These are phyloP conservation scores for Meloidogyne exigua DNA, from an alignment of 1,140 invertebrate genomes.

Conservation along the genomic window DNA sequence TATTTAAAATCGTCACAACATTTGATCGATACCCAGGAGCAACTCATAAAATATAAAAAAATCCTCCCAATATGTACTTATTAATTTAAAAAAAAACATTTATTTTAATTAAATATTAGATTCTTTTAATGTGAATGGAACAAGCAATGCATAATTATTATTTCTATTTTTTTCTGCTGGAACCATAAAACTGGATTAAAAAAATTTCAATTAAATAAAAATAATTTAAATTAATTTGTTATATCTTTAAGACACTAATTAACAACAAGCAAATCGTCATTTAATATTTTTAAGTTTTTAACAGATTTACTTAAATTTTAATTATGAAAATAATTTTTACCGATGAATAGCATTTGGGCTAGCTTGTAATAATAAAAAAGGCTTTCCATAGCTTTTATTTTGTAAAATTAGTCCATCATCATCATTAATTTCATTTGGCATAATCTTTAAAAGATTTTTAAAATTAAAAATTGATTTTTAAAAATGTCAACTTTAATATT, in stretches of 20 bases:
- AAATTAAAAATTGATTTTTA: slow-evolving; percentile 13
- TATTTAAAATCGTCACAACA: too few species aligned
- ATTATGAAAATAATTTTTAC: neutral
- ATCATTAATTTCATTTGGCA: slow-evolving; percentile 62
- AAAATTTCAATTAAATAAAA: too few species aligned
- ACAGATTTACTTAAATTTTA: too few species aligned
- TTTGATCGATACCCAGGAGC: too few species aligned
- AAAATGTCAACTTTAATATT: slow-evolving; percentile 55
- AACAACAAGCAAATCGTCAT: too few species aligned
- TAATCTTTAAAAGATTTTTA: slow-evolving; percentile 51
- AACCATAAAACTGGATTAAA: slow-evolving; percentile 31
- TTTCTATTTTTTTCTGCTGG: slow-evolving; percentile 15
- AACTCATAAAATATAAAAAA: too few species aligned
- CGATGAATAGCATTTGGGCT: slow-evolving; percentile 58
- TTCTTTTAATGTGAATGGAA: slow-evolving; percentile 56
- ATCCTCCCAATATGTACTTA: too few species aligned
- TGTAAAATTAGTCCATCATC: slow-evolving; percentile 57
- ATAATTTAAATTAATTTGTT: too few species aligned
- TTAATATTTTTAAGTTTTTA: too few species aligned
- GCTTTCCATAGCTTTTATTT: slow-evolving; percentile 55
- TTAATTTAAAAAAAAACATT: too few species aligned
- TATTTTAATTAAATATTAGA: slow-evolving; percentile 54
- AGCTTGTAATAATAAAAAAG: slow-evolving; percentile 42
- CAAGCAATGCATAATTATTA: slow-evolving; percentile 31
- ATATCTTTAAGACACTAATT: too few species aligned